Evolutionary conservation across 2,888 invertebrate genomes (phyloP).

Genomic region (Augiades crinisus): DNA sequence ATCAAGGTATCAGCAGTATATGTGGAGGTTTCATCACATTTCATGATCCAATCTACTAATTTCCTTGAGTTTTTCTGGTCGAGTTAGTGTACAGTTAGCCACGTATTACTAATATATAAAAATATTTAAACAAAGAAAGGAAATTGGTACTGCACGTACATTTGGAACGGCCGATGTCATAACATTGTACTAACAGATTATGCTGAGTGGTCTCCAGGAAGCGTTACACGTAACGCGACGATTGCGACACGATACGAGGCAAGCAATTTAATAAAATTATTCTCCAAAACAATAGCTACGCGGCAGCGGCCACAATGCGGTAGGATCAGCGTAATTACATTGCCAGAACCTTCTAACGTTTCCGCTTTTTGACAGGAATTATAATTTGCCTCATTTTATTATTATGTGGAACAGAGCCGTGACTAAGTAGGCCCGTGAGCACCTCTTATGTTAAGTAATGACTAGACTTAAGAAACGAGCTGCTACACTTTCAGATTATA

Average conservation of each 20-base stretch:
- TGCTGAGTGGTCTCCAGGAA: conserved; percentile 8
- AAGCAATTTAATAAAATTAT: conserved; percentile 10
- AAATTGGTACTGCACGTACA: conserved; percentile 4
- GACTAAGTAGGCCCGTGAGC: conserved; percentile 2
- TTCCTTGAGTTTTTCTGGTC: too few relatives aligned
- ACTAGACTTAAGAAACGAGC: too few relatives aligned
- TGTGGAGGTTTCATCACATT: too few relatives aligned
- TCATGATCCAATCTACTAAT: too few relatives aligned
- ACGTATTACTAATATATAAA: background rate
- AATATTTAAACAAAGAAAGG: background rate
- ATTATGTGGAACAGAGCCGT: conserved; percentile 7
- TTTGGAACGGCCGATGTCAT: conserved; percentile 16
- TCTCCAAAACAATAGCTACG: conserved; percentile 15
- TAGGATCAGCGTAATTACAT: background rate
- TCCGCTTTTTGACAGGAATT: conserved; percentile 16
- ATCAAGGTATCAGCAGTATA: too few relatives aligned
- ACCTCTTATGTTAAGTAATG: conserved; percentile 9
- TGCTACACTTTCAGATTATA: too few relatives aligned
- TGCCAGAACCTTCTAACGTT: background rate
- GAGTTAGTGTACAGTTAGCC: too few relatives aligned
- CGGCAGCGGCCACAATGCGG: background rate
- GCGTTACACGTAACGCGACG: conserved; percentile 7
- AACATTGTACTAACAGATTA: background rate
- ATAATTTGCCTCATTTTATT: conserved; percentile 17
- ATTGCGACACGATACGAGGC: conserved; percentile 10